Conservation (phyloP, 2,888 invertebrate genomes). For the Chalcosyrphus nemorum region DNA sequence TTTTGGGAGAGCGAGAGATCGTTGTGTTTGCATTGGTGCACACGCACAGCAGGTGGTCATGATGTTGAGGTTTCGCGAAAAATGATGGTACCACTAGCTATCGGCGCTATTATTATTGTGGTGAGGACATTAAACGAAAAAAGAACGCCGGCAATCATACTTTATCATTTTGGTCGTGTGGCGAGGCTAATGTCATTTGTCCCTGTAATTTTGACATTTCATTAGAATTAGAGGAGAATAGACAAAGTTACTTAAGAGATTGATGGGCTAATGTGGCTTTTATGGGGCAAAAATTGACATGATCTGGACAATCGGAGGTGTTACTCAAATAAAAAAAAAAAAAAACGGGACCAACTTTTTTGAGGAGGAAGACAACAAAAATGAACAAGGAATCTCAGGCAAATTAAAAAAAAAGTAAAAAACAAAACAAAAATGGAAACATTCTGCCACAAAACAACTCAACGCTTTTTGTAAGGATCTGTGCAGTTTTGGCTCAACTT, state of each 20-base stretch:
- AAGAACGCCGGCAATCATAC: constrained; percentile 48
- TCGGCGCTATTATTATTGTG: constrained; percentile 35
- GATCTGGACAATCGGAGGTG: too few relatives aligned
- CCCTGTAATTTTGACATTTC: constrained; percentile 40
- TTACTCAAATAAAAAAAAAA: too few relatives aligned
- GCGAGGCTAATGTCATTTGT: constrained; percentile 53
- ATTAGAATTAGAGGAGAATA: constrained; percentile 19
- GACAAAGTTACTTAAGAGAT: background rate
- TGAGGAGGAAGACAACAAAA: too few relatives aligned
- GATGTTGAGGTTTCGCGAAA: constrained; percentile 62
- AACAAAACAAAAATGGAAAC: too few relatives aligned
- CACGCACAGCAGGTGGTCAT: constrained; percentile 71
- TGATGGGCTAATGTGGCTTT: background rate
- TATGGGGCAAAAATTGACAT: background rate
- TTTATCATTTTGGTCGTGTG: constrained; percentile 64
- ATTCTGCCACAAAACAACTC: too few relatives aligned
- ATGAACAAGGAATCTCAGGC: too few relatives aligned
- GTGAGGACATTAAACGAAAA: constrained; percentile 51
- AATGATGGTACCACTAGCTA: constrained; percentile 46
- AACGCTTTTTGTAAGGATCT: too few relatives aligned
- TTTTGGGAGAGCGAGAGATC: constrained; percentile 54
- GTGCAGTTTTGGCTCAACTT: too few relatives aligned
- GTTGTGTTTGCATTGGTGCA: constrained; percentile 60
- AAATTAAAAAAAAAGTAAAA: too few relatives aligned
- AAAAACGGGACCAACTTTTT: too few relatives aligned